Percentiles rank a stretch among this genome's conserved stretches.
phyloP scores from a whole-genome alignment of 2,797 vertebrate genomes.

The Chromis chromis region DNA sequence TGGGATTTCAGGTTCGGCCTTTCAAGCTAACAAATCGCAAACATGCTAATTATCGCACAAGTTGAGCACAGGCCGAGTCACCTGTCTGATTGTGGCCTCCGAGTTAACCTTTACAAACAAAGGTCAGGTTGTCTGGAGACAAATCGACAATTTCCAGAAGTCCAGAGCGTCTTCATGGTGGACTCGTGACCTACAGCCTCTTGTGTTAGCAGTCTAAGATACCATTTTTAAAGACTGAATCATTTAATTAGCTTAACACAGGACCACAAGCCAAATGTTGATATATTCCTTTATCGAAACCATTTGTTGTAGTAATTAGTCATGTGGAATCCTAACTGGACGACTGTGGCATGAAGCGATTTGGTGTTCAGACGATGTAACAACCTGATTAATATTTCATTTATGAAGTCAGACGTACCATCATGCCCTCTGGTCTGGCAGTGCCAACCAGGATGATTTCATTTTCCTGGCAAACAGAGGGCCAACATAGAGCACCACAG shows the following conservation, averaged over 20 bases:
- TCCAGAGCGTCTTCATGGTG: background rate
- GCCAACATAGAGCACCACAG: background rate
- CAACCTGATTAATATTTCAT: background rate
- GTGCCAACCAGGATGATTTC: background rate
- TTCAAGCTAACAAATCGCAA: background rate
- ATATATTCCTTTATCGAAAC: background rate
- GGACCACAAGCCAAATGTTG: background rate
- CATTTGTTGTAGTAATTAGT: background rate
- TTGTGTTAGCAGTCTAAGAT: background rate
- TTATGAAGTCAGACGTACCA: background rate
- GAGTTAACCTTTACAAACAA: constrained; percentile 3
- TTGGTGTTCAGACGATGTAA: background rate
- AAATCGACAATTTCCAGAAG: background rate
- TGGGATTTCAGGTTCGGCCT: background rate
- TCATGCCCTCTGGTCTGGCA: background rate
- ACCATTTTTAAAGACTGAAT: background rate
- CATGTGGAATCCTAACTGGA: background rate
- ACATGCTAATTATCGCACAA: background rate
- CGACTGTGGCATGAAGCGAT: background rate
- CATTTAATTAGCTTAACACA: background rate
- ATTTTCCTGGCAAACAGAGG: background rate
- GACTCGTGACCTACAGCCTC: background rate
- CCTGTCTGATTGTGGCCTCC: background rate
- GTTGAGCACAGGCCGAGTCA: background rate
- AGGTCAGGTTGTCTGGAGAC: background rate